Conservation (phyloP, 2,113 vertebrate genomes). For the Neogale vison region DNA sequence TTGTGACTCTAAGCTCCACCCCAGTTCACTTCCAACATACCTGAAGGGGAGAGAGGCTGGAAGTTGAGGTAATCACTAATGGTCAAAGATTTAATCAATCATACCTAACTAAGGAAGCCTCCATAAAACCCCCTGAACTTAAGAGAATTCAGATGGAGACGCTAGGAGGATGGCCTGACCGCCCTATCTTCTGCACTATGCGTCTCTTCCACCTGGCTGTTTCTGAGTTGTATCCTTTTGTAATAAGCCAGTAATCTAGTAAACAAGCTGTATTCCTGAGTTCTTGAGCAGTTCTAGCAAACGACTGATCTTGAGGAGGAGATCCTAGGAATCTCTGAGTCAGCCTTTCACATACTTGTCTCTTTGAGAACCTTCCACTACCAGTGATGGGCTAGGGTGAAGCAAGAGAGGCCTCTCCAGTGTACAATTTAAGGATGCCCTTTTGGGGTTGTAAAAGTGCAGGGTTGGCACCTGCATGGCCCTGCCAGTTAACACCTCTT, state of each 20-base stretch:
- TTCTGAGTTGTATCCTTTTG: background rate
- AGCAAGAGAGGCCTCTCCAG: background rate
- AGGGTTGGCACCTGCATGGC: background rate
- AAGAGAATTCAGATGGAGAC: background rate
- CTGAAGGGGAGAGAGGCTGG: background rate
- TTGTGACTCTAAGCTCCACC: background rate
- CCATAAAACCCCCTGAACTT: background rate
- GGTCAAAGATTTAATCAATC: background rate
- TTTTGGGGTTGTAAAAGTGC: too few relatives aligned
- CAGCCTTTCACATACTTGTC: background rate
- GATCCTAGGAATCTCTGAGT: background rate
- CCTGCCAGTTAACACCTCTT: background rate
- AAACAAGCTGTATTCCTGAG: background rate
- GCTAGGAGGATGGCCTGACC: background rate
- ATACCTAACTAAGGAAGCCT: background rate
- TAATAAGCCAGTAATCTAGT: too few relatives aligned
- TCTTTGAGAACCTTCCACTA: background rate
- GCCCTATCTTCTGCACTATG: background rate
- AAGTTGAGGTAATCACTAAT: background rate
- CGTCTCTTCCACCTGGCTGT: background rate
- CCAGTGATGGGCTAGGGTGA: background rate
- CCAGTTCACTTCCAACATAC: background rate
- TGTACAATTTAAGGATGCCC: background rate
- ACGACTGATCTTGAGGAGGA: background rate
- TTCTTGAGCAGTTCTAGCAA: background rate